Conservation (phyloP, 2,888 invertebrate genomes). For the Apotomis turbidana region DNA sequence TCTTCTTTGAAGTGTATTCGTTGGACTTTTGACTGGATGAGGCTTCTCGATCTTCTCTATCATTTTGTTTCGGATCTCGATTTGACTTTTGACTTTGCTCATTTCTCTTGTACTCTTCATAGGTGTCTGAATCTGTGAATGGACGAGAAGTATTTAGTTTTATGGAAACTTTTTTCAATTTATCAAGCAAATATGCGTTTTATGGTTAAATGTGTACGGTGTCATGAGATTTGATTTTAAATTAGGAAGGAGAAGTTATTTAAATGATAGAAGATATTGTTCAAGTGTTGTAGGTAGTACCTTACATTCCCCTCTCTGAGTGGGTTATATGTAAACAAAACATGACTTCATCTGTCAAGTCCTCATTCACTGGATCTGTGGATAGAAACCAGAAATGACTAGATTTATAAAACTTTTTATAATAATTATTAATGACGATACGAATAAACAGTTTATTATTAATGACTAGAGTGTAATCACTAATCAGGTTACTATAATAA, state of each 20-base stretch:
- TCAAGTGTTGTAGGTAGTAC: slow-evolving; percentile 50
- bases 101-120: slow-evolving; percentile 86
- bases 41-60: slow-evolving; percentile 50
- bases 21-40: slow-evolving; percentile 57
- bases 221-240: too few species aligned
- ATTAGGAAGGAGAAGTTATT: neutral
- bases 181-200: too few species aligned
- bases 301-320: slow-evolving; percentile 51
- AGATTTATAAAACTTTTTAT: neutral
- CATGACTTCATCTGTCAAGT: slow-evolving; percentile 55
- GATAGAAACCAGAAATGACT: slow-evolving; percentile 50
- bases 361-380: slow-evolving; percentile 59
- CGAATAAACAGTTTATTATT: too few species aligned
- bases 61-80: slow-evolving; percentile 50
- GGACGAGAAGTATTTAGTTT: slow-evolving; percentile 17
- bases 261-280: slow-evolving; percentile 40
- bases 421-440: too few species aligned
- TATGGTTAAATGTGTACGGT: too few species aligned
- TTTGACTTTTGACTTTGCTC: slow-evolving; percentile 63
- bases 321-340: slow-evolving; percentile 52
- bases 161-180: neutral
- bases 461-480: too few species aligned
- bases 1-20: slow-evolving; percentile 47
- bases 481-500: too few species aligned
- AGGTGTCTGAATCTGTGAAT: slow-evolving; percentile 86